Percentiles rank a stretch among this genome's conserved stretches.
These are phyloP conservation scores for Picathartes gymnocephalus DNA, from an alignment of 2,113 vertebrate species.

Conservation along the genomic window DNA sequence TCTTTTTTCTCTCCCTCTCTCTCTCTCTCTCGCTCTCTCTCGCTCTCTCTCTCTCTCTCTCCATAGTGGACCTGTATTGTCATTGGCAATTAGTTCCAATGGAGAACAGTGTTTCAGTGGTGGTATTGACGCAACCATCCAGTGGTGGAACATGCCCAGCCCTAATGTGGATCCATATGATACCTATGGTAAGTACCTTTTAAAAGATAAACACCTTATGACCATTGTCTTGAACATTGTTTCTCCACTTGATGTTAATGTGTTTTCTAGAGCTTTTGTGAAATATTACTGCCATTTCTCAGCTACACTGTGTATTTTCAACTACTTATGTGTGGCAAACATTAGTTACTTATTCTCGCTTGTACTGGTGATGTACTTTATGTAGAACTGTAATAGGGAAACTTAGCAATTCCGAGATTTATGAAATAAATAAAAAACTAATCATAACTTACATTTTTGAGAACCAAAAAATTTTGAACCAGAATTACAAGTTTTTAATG, in stretches of 20 bases:
- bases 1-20: conserved; percentile 1
- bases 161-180: conserved; percentile 96
- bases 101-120: conserved; percentile 98
- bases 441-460: not conserved
- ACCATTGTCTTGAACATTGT: not conserved
- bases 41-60: not conserved
- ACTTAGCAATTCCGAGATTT: not conserved
- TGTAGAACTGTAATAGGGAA: not conserved
- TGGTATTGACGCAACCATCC: conserved; percentile 92
- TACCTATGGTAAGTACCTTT: conserved; percentile 83
- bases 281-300: not conserved
- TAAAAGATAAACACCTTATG: not conserved
- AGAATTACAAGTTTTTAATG: not conserved
- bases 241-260: not conserved
- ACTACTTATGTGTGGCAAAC: not conserved
- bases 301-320: not conserved
- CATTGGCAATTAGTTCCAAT: conserved; percentile 88
- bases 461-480: not conserved
- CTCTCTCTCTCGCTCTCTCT: not conserved
- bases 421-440: not conserved
- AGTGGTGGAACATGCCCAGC: conserved; percentile 98
- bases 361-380: not conserved
- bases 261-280: not conserved
- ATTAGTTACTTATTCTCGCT: not conserved
- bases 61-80: conserved; percentile 90